These are phyloP conservation scores for Drosophila incognita DNA, from an alignment of 2,888 invertebrate genomes.

Conservation along the genomic window DNA sequence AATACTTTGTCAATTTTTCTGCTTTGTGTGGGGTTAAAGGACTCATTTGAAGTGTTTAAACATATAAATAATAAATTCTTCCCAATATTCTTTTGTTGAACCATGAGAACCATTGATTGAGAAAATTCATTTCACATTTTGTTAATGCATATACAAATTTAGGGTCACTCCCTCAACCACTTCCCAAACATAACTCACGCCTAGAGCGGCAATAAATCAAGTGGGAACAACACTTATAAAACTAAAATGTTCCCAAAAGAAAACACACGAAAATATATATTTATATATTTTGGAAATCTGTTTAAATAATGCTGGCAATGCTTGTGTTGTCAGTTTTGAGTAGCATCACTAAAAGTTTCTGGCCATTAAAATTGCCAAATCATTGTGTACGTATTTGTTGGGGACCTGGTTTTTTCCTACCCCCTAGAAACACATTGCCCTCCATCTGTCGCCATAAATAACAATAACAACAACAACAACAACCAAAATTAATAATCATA, in stretches of 20 bases:
- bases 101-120: neutral
- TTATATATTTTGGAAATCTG: conserved; percentile 31
- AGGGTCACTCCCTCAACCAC: neutral
- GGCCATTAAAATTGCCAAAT: conserved; percentile 53
- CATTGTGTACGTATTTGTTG: conserved; percentile 27
- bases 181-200: conserved; percentile 41
- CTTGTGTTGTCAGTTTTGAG: conserved; percentile 12
- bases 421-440: conserved; percentile 62
- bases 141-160: neutral
- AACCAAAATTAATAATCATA: conserved; percentile 66
- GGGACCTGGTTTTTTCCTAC: neutral
- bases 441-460: conserved; percentile 77
- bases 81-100: neutral
- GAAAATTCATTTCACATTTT: conserved; percentile 1
- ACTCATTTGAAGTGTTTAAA: neutral
- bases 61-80: neutral
- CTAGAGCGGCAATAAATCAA: conserved; percentile 43
- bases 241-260: conserved; percentile 24
- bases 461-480: conserved; percentile 50
- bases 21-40: neutral
- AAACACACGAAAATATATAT: conserved; percentile 1
- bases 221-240: conserved; percentile 38
- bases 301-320: conserved; percentile 39
- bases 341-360: conserved; percentile 55
- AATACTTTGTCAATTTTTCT: neutral